These are phyloP conservation scores for Heliconius ethilla DNA, from an alignment of 2,888 invertebrate species.

Conservation along the genomic window DNA sequence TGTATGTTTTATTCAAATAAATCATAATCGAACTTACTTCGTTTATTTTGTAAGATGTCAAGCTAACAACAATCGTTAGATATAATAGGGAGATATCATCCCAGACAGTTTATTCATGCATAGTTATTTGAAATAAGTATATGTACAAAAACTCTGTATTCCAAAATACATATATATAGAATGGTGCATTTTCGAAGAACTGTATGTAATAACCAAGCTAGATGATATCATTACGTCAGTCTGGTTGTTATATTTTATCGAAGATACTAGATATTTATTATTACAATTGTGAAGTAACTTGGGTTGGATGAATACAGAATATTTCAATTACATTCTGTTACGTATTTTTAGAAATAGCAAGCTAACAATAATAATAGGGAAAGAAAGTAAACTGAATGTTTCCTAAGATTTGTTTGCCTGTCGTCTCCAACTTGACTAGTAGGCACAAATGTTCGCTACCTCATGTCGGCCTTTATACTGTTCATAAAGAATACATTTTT, in stretches of 20 bases:
- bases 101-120: neutral
- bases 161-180: neutral
- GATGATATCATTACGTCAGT: neutral
- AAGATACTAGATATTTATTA: neutral
- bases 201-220: neutral
- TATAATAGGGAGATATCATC: neutral
- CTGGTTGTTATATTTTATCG: neutral
- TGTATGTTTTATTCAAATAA: neutral
- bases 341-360: neutral
- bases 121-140: neutral
- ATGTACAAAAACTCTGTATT: neutral
- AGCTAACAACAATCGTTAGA: neutral
- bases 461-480: neutral
- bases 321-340: neutral
- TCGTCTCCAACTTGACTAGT: too few relatives aligned
- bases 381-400: neutral
- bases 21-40: neutral
- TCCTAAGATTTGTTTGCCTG: neutral
- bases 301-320: neutral
- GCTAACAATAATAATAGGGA: neutral
- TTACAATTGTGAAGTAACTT: neutral
- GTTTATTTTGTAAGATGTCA: neutral
- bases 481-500: neutral
- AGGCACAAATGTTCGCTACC: too few relatives aligned
- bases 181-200: neutral